Base-by-base conservation (phyloP, 2,797 vertebrate genomes). In the Poecilia picta region DNA sequence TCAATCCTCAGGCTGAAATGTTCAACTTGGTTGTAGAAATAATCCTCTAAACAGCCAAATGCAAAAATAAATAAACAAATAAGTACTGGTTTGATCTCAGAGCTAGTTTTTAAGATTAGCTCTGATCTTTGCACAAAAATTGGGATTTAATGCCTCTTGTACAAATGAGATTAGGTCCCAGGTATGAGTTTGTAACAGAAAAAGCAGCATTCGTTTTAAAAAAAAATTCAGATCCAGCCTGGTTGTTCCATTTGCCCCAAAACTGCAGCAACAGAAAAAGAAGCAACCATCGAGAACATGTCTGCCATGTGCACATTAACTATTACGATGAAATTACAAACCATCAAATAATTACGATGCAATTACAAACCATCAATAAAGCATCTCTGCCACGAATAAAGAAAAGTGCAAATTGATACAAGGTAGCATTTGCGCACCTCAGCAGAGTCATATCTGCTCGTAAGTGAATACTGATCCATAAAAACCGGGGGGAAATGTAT, bases 401-500 rank as follows among this genome's bases (percentile, higher is more conserved):
- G 88, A 85, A 92, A 74, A 76, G 73, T 49, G 84, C 79, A 89
- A 91, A 93, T 89, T 91, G 89, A 92, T 92, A 90, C 88, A 80
- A 93, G 85, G 81, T 76, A 90, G 90, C 89, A 93, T 93, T 90
- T 93, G 90, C 83, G 83, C 81, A 88, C 73, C 85, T 94, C 91
- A 93, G 93, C 94, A 91, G 89, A 93, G 86, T 91, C 83, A 92
- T 90, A 87, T 81, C 75, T 2, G 75, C 72, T 85, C 23, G 90
- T 92, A 92, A 94, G 91, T 88, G 86, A 88, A 94, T 91, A 94
- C 83, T 85, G 90, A 93, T 94, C 93, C 88, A 94, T 93, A 92
- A 87, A 89, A 86, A 84, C 64, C 80, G 74, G 74, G 81, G 82
- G 89, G 84, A 87, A 92, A 93, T 74, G 87, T 85, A 90, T 92